Conservation (phyloP, 2,888 invertebrate species). For the Chrysolina americana region DNA sequence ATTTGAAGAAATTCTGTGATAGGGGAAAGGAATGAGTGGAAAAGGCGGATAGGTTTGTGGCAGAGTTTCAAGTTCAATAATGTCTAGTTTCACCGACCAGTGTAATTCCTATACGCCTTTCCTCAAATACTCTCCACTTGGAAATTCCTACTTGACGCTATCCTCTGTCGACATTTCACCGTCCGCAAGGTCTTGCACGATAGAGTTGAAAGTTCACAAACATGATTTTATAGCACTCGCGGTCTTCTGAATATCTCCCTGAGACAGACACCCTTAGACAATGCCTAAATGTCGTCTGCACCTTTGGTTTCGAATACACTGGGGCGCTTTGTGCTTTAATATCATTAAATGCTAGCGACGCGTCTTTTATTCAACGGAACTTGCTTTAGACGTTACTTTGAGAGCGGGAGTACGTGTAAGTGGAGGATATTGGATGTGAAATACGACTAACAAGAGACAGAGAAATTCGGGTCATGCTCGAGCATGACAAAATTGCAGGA, state of each 20-base stretch:
- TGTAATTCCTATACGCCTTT: not conserved
- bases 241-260: constrained; percentile 20
- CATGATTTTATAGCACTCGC: constrained; percentile 21
- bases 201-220: constrained; percentile 14
- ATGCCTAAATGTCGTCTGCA: constrained; percentile 13
- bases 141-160: not conserved
- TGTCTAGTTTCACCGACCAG: not conserved
- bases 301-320: constrained; percentile 13
- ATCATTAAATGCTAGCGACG: constrained; percentile 1
- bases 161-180: not conserved
- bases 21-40: too few species aligned
- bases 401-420: not conserved
- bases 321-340: constrained; percentile 1
- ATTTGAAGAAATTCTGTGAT: too few species aligned
- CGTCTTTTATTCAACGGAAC: not conserved
- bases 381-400: constrained; percentile 10
- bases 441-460: not conserved
- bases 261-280: constrained; percentile 24
- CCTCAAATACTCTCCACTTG: not conserved
- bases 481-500: not conserved
- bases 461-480: not conserved
- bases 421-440: not conserved
- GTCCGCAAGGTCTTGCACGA: not conserved
- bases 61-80: not conserved
- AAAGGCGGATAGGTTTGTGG: too few species aligned